phyloP scores from a whole-genome alignment of 2,113 vertebrate species.

The Sinocyclocheilus rhinocerous region DNA sequence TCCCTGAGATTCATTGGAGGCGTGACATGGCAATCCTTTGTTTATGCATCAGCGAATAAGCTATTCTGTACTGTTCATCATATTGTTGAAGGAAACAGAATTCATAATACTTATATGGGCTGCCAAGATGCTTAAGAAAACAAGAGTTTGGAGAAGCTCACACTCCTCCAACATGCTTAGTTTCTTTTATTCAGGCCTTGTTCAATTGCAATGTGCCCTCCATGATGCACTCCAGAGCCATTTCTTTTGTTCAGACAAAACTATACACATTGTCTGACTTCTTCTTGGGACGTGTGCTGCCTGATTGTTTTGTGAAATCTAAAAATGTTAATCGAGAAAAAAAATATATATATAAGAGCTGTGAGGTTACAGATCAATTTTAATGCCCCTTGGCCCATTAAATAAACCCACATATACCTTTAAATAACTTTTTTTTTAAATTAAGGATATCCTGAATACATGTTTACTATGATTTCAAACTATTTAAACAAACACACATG shows the following conservation, averaged over 20 bases:
- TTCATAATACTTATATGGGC: constrained; percentile 38
- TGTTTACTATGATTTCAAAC: too few species aligned
- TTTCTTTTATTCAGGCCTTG: constrained; percentile 37
- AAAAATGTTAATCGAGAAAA: constrained; percentile 2
- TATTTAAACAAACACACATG: too few species aligned
- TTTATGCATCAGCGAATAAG: constrained; percentile 56
- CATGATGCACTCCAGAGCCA: constrained; percentile 44
- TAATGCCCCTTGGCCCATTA: not conserved
- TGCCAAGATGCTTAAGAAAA: constrained; percentile 39
- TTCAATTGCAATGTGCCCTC: constrained; percentile 39
- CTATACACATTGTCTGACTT: constrained; percentile 44
- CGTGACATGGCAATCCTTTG: constrained; percentile 39
- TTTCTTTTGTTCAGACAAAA: constrained; percentile 51
- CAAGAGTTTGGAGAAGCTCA: constrained; percentile 35
- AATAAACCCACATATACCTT: too few species aligned
- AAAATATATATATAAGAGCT: not conserved
- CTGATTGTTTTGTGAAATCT: constrained; percentile 40
- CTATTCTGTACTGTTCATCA: constrained; percentile 53
- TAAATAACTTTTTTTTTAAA: too few species aligned
- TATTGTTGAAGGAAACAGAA: constrained; percentile 45
- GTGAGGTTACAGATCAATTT: not conserved
- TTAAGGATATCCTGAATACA: too few species aligned
- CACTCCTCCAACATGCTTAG: constrained; percentile 15
- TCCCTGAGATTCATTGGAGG: constrained; percentile 30
- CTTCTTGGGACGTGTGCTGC: constrained; percentile 41